phyloP scores from a whole-genome alignment of 2,113 vertebrate genomes.

The Erythrocercus mccallii region DNA sequence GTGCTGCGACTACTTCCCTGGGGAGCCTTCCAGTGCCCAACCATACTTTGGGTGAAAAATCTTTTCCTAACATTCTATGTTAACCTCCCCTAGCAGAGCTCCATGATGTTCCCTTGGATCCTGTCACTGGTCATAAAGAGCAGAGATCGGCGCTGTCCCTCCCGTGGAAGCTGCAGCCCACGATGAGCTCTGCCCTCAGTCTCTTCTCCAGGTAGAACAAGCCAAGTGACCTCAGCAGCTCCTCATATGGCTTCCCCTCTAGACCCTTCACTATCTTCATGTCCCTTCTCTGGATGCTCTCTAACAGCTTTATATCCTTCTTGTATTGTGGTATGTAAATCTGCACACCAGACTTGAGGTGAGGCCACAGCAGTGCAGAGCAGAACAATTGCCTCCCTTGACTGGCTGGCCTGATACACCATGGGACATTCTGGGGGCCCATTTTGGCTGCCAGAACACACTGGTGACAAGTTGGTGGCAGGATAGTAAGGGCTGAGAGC shows the following conservation, averaged over 20 bases:
- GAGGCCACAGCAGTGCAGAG: neutral
- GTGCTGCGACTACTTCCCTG: neutral
- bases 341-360: neutral
- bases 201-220: neutral
- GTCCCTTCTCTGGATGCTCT: neutral
- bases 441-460: neutral
- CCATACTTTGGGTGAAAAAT: neutral
- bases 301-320: neutral
- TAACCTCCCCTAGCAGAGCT: neutral
- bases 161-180: neutral
- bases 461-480: neutral
- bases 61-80: neutral
- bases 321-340: neutral
- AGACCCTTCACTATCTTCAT: neutral
- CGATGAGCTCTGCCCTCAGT: fast-evolving
- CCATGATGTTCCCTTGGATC: neutral
- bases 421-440: neutral
- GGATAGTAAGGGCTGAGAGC: neutral
- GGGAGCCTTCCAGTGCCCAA: neutral
- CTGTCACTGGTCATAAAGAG: neutral
- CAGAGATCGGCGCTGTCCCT: neutral
- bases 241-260: neutral
- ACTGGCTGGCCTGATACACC: neutral
- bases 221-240: neutral
- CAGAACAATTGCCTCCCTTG: fast-evolving